phyloP scores from a whole-genome alignment of 2,888 invertebrate species.

The Eristalinus aeneus region DNA sequence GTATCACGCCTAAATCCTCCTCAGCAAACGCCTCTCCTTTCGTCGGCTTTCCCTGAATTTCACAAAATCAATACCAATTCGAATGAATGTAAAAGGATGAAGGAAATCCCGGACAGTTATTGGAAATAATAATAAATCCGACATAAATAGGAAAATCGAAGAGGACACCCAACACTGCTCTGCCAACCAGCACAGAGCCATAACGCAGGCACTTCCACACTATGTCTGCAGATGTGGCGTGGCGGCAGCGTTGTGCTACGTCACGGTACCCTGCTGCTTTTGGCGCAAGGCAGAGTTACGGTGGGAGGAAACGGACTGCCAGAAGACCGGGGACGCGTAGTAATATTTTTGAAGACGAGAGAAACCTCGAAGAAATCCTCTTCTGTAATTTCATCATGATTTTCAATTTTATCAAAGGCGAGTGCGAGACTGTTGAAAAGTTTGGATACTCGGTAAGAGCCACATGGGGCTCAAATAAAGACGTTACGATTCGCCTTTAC shows the following conservation, averaged over 20 bases:
- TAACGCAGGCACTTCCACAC: too few species aligned
- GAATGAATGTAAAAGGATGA: neutral
- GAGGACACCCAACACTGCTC: neutral
- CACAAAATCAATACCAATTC: neutral
- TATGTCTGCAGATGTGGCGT: too few species aligned
- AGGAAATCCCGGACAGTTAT: constrained; percentile 39
- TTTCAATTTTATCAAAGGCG: constrained; percentile 14
- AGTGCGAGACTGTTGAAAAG: neutral
- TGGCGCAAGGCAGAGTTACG: neutral
- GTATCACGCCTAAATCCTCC: neutral
- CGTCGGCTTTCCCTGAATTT: too few species aligned
- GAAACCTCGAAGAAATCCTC: neutral
- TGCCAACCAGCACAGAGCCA: too few species aligned
- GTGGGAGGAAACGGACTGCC: too few species aligned
- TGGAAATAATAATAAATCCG: constrained; percentile 44
- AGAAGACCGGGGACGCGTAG: neutral
- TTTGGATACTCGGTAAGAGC: neutral
- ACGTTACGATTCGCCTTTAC: neutral
- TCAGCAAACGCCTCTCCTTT: too few species aligned
- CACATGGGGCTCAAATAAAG: neutral
- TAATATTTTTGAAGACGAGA: neutral
- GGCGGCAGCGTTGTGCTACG: neutral
- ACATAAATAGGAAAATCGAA: constrained; percentile 17
- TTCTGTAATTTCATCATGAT: constrained; percentile 42
- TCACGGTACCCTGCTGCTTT: neutral